Evolutionary conservation across 1,140 invertebrate genomes (phyloP), one percentile per base, ranked within the genome.

Genomic region (Chironomus striatipennis): DNA sequence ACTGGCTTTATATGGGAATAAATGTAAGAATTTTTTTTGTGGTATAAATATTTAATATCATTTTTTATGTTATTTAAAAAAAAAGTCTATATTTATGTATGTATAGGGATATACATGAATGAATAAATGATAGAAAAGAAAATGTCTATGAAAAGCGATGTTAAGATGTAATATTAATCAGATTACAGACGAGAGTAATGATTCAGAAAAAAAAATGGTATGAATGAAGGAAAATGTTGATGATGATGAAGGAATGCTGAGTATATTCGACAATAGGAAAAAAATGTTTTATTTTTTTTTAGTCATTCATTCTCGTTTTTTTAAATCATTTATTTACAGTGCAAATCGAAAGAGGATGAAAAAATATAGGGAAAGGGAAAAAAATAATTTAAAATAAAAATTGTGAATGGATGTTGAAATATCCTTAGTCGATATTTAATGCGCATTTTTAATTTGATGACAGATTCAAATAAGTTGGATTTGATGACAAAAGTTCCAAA

Each of bases 31-130:
- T 2, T 2, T 47, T 15, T 7, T 57, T 57, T 57, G 47, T n/a
- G 47, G 47, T 57, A 57, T 57, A 70, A 70, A 70, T 70, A 70
- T 70, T 70, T 70, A 70, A 70, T 70, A 70, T 70, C 65, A 70
- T 70, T 70, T 70, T 70, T 70, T 21, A 70, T 70, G 65, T 70
- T 70, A 70, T 70, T 70, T 70, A 70, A 70, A 70, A 18, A 70
- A 9, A 57, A 57, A 34, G 24, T 34, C 24, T 34, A 34, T 34
- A 34, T 34, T 34, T 34, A 34, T 34, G n/a, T n/a, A 34, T 34
- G 24, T 34, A 34, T 34, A 34, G 24, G 24, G 2, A 34, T 34
- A 34, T 34, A 34, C 24, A 34, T 57, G 10, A 10, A 57, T 57
- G 47, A 57, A 57, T 57, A 57, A 57, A 57, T 12, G 47, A n/a